Conservation (phyloP, 2,113 vertebrate genomes). For the Pavo muticus region DNA sequence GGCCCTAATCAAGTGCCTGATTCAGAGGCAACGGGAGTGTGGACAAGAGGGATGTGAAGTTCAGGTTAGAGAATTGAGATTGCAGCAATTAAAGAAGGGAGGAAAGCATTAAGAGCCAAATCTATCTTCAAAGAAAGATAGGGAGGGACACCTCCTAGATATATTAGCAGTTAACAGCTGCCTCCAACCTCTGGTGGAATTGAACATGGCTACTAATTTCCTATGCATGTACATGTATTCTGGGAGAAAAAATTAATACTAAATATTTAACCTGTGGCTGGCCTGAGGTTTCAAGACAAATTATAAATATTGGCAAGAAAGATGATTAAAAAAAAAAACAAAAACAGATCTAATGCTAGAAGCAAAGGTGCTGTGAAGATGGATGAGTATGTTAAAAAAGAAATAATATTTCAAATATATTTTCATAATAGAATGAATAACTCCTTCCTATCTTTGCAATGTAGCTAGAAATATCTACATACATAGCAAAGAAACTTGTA, state of each 20-base stretch:
- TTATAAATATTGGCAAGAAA: conserved; percentile 51
- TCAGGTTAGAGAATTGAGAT: background rate
- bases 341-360: conserved; percentile 28
- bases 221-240: background rate
- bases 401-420: conserved; percentile 25
- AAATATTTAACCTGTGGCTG: conserved; percentile 11
- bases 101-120: background rate
- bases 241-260: conserved; percentile 29
- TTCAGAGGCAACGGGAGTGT: background rate
- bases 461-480: background rate
- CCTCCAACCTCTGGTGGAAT: background rate
- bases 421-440: background rate
- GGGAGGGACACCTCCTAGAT: background rate
- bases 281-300: conserved; percentile 38
- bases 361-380: conserved; percentile 55
- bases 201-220: background rate
- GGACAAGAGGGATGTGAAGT: background rate
- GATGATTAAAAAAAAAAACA: conserved; percentile 32
- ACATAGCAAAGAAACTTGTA: background rate
- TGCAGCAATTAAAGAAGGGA: background rate
- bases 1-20: background rate
- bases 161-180: background rate
- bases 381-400: conserved; percentile 46
- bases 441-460: background rate
- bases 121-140: background rate